Percentiles rank a stretch among this genome's conserved stretches.
Evolutionary conservation across 2,113 vertebrate genomes (phyloP).

Genomic region (Prochilodus magdalenae): DNA sequence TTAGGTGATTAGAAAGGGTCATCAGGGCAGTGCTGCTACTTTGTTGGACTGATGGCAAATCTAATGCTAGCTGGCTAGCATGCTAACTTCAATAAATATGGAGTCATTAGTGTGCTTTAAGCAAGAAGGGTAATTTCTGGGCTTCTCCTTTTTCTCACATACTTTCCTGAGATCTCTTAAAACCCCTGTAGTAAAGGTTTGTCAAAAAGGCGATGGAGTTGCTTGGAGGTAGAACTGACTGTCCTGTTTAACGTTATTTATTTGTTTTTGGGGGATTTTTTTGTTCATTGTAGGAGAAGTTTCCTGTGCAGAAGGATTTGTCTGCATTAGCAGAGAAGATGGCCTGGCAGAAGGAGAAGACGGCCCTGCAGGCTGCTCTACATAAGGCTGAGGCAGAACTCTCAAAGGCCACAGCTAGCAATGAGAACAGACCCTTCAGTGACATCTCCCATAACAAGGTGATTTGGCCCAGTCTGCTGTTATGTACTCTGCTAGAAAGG

Average conservation of each 20-base stretch:
- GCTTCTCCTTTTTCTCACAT: too few relatives aligned
- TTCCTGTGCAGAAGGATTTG: slow-evolving; percentile 33
- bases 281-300: neutral
- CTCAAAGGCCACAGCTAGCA: slow-evolving; percentile 62
- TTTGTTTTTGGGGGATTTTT: too few relatives aligned
- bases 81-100: too few relatives aligned
- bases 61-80: too few relatives aligned
- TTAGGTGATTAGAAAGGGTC: too few relatives aligned
- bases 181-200: too few relatives aligned
- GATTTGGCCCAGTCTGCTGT: slow-evolving; percentile 3
- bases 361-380: slow-evolving; percentile 55
- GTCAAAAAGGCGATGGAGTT: too few relatives aligned
- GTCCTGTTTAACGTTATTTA: neutral
- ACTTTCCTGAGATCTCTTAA: too few relatives aligned
- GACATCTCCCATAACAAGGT: slow-evolving; percentile 80
- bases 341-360: slow-evolving; percentile 69
- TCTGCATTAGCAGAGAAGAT: slow-evolving; percentile 67
- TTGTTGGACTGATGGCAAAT: too few relatives aligned
- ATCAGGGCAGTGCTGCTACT: too few relatives aligned
- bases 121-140: too few relatives aligned
- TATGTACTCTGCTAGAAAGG: neutral
- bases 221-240: neutral
- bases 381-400: slow-evolving; percentile 72
- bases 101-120: too few relatives aligned
- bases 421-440: slow-evolving; percentile 73